Evolutionary conservation across 2,888 invertebrate genomes (phyloP).

Genomic region (Melanostoma mellinum): DNA sequence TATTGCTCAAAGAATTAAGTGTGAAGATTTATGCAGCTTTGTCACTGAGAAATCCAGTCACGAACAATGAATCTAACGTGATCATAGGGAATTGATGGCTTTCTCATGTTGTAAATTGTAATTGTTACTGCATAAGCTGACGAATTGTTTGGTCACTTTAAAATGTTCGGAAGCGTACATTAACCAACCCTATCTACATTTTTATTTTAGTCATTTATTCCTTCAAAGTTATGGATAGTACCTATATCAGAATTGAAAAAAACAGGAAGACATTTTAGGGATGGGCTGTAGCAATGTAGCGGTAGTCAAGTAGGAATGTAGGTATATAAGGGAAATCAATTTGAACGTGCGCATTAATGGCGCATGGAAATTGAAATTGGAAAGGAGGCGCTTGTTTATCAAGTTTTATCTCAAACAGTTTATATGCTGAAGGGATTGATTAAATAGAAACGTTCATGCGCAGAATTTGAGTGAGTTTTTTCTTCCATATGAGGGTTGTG

Average conservation of each 20-base stretch:
- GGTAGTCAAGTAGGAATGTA: not conserved
- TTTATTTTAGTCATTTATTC: not conserved
- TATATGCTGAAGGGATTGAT: not conserved
- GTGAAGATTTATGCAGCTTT: constrained; percentile 48
- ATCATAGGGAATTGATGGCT: constrained; percentile 27
- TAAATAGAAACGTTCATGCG: constrained; percentile 19
- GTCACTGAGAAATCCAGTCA: constrained; percentile 26
- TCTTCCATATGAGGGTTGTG: not conserved
- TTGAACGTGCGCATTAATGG: constrained; percentile 45
- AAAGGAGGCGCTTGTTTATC: constrained; percentile 45
- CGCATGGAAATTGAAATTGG: not conserved
- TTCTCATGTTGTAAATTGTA: constrained; percentile 39
- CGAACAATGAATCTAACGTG: constrained; percentile 27
- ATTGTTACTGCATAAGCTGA: constrained; percentile 49
- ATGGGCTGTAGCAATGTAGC: not conserved
- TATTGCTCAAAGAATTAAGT: constrained; percentile 29
- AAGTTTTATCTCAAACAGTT: constrained; percentile 19
- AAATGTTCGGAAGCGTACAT: constrained; percentile 41
- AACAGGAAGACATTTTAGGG: too few relatives aligned
- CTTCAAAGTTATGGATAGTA: too few relatives aligned
- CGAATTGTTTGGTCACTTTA: constrained; percentile 49
- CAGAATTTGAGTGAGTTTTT: constrained; percentile 42
- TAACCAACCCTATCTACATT: not conserved
- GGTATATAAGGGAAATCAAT: constrained; percentile 13
- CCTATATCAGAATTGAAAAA: too few relatives aligned